phyloP scores from a whole-genome alignment of 1,140 invertebrate genomes.

The Eubasilissa regina region DNA sequence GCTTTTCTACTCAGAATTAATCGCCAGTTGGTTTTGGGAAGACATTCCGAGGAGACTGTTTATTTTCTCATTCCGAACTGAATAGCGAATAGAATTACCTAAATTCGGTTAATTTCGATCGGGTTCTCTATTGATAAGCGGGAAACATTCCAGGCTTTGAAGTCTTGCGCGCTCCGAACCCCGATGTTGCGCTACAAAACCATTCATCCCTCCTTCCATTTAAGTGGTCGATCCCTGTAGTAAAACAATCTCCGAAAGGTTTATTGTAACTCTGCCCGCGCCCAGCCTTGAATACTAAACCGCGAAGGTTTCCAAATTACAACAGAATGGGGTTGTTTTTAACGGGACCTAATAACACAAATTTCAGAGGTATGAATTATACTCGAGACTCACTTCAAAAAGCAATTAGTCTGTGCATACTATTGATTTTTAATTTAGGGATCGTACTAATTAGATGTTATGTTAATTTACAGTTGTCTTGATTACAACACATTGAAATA shows the following conservation, averaged over 20 bases:
- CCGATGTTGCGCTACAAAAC: constrained; percentile 38
- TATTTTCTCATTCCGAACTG: constrained; percentile 26
- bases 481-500: too few species aligned
- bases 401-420: constrained; percentile 26
- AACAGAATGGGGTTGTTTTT: constrained; percentile 41
- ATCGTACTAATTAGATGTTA: too few species aligned
- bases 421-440: neutral
- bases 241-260: constrained; percentile 48
- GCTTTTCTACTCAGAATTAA: constrained; percentile 7
- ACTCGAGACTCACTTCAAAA: constrained; percentile 36
- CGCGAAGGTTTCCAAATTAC: constrained; percentile 44
- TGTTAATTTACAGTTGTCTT: too few species aligned
- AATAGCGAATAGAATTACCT: neutral
- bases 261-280: constrained; percentile 39
- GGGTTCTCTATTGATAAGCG: constrained; percentile 17
- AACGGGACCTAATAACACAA: constrained; percentile 47
- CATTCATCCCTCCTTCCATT: constrained; percentile 26
- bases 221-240: constrained; percentile 18
- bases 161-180: constrained; percentile 51
- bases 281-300: constrained; percentile 48
- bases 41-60: constrained; percentile 3
- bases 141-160: constrained; percentile 54
- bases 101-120: constrained; percentile 32
- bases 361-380: constrained; percentile 43
- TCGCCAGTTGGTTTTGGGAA: neutral